These are phyloP conservation scores for Harmothoe impar DNA, from an alignment of 2,888 invertebrate genomes.

Conservation along the genomic window DNA sequence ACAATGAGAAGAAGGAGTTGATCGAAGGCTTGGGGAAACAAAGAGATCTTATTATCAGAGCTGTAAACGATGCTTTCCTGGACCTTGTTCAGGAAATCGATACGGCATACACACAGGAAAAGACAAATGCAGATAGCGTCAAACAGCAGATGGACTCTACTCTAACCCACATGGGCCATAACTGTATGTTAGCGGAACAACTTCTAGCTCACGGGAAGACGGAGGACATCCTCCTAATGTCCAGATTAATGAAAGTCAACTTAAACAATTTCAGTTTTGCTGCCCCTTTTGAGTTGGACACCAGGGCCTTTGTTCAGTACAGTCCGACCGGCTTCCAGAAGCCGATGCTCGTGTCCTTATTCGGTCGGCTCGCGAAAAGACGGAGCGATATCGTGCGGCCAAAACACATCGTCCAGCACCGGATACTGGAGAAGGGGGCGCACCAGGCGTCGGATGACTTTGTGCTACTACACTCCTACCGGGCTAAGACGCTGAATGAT, in stretches of 20 bases:
- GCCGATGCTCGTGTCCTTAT: constrained; percentile 73
- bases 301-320: constrained; percentile 52
- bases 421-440: background rate
- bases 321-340: constrained; percentile 48
- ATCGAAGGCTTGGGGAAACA: constrained; percentile 52
- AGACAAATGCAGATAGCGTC: constrained; percentile 66
- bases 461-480: constrained; percentile 53
- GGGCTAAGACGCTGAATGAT: constrained; percentile 71
- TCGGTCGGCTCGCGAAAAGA: constrained; percentile 73
- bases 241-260: constrained; percentile 71
- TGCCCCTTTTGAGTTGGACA: constrained; percentile 54
- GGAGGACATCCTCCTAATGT: constrained; percentile 75
- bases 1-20: constrained; percentile 42
- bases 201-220: constrained; percentile 74
- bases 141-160: background rate
- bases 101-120: constrained; percentile 70
- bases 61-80: constrained; percentile 34
- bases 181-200: constrained; percentile 57
- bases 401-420: background rate
- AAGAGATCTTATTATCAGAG: constrained; percentile 36
- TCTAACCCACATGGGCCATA: constrained; percentile 54
- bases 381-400: background rate
- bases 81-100: constrained; percentile 62
- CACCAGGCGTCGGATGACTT: background rate
- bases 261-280: constrained; percentile 40